A percentile compares a stretch with the other conserved stretches of the same genome.
These are phyloP conservation scores for Pristiophorus japonicus DNA, from an alignment of 2,113 vertebrate genomes.

Conservation along the genomic window DNA sequence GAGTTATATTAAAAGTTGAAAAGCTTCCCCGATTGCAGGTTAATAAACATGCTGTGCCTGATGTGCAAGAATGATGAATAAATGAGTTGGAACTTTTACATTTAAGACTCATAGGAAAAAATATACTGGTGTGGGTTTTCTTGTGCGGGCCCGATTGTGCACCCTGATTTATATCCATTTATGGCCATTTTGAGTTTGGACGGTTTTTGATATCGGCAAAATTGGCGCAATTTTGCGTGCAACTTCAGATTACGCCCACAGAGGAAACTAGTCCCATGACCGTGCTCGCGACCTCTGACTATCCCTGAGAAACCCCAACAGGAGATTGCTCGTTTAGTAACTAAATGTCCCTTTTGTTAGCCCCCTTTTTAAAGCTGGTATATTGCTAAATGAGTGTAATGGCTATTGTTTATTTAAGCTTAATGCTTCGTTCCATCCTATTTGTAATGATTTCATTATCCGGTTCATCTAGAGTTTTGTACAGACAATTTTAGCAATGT, in stretches of 20 bases:
- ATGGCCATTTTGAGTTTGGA: background rate
- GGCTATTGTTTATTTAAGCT: background rate
- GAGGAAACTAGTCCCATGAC: background rate
- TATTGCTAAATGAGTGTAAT: background rate
- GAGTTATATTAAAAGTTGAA: background rate
- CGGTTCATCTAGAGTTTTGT: background rate
- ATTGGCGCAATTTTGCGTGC: background rate
- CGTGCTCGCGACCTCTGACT: background rate
- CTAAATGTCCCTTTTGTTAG: background rate
- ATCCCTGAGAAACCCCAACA: background rate
- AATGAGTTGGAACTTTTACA: background rate
- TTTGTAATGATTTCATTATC: constrained; percentile 11
- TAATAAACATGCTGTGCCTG: background rate
- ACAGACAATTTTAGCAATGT: background rate
- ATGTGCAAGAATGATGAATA: too few relatives aligned
- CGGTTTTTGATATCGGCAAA: too few relatives aligned
- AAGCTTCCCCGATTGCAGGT: background rate
- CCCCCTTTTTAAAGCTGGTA: background rate
- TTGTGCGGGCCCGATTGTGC: background rate
- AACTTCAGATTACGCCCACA: background rate
- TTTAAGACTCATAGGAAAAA: background rate
- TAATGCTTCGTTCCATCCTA: background rate
- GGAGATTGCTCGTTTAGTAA: background rate
- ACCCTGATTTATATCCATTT: background rate
- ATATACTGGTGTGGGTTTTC: too few relatives aligned